A percentile compares a stretch with the other conserved stretches of the same genome.
phyloP scores from a whole-genome alignment of 2,888 invertebrate genomes.

The Melieria picta region DNA sequence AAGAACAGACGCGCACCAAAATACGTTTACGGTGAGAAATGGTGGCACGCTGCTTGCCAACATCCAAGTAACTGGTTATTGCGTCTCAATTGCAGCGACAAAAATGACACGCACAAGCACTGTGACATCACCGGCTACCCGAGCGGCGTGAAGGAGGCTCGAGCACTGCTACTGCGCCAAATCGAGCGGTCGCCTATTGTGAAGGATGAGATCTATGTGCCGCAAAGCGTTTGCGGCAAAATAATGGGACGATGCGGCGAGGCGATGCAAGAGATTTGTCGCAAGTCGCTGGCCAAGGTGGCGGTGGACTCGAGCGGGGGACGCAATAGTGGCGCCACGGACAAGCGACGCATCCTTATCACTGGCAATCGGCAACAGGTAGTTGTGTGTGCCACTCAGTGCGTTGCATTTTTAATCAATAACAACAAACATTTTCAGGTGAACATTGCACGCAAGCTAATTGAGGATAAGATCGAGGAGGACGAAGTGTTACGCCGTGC shows the following conservation, averaged over 20 bases:
- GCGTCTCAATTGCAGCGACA: constrained; percentile 62
- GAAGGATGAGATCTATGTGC: constrained; percentile 75
- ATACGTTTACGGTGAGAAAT: constrained; percentile 66
- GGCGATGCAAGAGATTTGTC: constrained; percentile 76
- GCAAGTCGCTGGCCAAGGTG: constrained; percentile 78
- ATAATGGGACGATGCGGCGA: constrained; percentile 82
- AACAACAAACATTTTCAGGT: constrained; percentile 70
- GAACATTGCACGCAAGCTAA: constrained; percentile 74
- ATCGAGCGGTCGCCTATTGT: constrained; percentile 75
- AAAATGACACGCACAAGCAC: constrained; percentile 70
- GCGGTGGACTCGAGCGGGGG: constrained; percentile 69
- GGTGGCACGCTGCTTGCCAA: background rate
- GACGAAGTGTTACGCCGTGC: constrained; percentile 68
- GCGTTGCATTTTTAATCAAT: background rate
- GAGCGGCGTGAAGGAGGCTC: constrained; percentile 77
- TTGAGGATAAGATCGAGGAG: constrained; percentile 75
- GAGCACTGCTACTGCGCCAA: constrained; percentile 75
- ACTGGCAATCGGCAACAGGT: constrained; percentile 74
- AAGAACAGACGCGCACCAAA: constrained; percentile 76
- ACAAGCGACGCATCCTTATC: constrained; percentile 65
- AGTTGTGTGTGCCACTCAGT: background rate
- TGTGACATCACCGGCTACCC: constrained; percentile 78
- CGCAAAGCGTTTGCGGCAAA: constrained; percentile 74
- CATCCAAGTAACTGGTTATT: background rate
- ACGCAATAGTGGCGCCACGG: constrained; percentile 52